Conservation (phyloP, 2,888 invertebrate species). For the Operophtera brumata region DNA sequence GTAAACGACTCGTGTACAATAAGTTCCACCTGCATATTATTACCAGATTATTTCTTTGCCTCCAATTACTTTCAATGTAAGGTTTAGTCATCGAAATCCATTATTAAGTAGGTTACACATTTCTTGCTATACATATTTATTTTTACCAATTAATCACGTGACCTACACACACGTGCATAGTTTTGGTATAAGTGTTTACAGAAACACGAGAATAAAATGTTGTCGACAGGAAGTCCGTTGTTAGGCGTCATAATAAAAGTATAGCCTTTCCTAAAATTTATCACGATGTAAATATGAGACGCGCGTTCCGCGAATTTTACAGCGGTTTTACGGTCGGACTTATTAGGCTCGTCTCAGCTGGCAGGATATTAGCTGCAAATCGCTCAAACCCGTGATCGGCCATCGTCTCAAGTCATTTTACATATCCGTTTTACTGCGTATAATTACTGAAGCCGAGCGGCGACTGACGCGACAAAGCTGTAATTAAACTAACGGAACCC, state of each 20-base stretch:
- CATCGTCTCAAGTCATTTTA: constrained; percentile 64
- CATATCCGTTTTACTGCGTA: constrained; percentile 71
- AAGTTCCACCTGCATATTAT: constrained; percentile 43
- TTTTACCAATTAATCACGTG: neutral
- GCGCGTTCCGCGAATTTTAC: constrained; percentile 55
- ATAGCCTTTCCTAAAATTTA: constrained; percentile 12
- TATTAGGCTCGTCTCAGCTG: constrained; percentile 60
- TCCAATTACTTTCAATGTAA: constrained; percentile 39
- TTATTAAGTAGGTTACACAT: neutral
- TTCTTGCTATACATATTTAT: neutral
- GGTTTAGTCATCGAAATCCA: constrained; percentile 9
- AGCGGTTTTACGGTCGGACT: constrained; percentile 56
- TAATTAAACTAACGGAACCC: constrained; percentile 74
- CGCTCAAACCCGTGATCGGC: constrained; percentile 55
- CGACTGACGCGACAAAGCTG: constrained; percentile 64
- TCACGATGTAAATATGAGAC: constrained; percentile 36
- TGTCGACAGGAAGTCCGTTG: neutral
- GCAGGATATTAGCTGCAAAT: constrained; percentile 71
- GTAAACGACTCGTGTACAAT: constrained; percentile 44
- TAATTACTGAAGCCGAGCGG: constrained; percentile 65
- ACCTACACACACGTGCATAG: neutral
- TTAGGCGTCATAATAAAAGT: neutral
- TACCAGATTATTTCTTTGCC: constrained; percentile 30
- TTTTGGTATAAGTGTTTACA: neutral
- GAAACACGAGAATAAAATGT: neutral